A percentile compares a stretch with the other conserved stretches of the same genome.
phyloP scores from a whole-genome alignment of 2,888 invertebrate species.

The Drosophila birchii region DNA sequence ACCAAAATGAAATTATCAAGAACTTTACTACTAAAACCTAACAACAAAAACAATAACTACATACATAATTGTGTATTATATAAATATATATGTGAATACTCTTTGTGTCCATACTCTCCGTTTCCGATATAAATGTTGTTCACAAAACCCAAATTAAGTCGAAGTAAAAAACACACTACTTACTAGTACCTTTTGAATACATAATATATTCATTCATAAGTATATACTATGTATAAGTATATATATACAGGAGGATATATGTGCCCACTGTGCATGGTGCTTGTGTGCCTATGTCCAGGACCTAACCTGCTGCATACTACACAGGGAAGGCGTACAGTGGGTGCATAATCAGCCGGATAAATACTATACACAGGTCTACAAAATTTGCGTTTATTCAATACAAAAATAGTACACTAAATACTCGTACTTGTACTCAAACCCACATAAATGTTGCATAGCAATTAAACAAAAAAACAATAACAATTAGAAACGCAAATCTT shows the following conservation, averaged over 20 bases:
- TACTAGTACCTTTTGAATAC: slow-evolving; percentile 66
- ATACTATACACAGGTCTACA: slow-evolving; percentile 42
- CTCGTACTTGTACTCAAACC: slow-evolving; percentile 33
- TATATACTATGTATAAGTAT: slow-evolving; percentile 38
- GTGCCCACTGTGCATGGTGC: slow-evolving; percentile 4
- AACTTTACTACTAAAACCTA: slow-evolving; percentile 64
- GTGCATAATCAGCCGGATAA: slow-evolving; percentile 24
- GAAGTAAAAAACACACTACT: slow-evolving; percentile 60
- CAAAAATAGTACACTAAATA: slow-evolving; percentile 50
- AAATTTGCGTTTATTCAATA: slow-evolving; percentile 56
- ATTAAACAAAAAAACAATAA: slow-evolving; percentile 14
- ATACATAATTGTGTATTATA: slow-evolving; percentile 76
- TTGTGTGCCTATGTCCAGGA: slow-evolving; percentile 6
- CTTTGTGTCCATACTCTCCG: slow-evolving; percentile 77
- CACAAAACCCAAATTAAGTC: slow-evolving; percentile 62
- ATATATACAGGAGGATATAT: slow-evolving; percentile 24
- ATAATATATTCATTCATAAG: slow-evolving; percentile 45
- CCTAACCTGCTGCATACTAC: neutral
- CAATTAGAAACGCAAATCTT: slow-evolving; percentile 58
- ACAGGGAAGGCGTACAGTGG: slow-evolving; percentile 9
- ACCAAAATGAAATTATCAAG: slow-evolving; percentile 69
- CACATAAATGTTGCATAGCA: slow-evolving; percentile 64
- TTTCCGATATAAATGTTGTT: slow-evolving; percentile 79
- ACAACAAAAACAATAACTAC: slow-evolving; percentile 58
- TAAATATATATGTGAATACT: slow-evolving; percentile 77